Evolutionary conservation across 2,888 invertebrate species (phyloP), one percentile per base, ranked within the genome.

Genomic region (Caenorhabditis sinica): DNA sequence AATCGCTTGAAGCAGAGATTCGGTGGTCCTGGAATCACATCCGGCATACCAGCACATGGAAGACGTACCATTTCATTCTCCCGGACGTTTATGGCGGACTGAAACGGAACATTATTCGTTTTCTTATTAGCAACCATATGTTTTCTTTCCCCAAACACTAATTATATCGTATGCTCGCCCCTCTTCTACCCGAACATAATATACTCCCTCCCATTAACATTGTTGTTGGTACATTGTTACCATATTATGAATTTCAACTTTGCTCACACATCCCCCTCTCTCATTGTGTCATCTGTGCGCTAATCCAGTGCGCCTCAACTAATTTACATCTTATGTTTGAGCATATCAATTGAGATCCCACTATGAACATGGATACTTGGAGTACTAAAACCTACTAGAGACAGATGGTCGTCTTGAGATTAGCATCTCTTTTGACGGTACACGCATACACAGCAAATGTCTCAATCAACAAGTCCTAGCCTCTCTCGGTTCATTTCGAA

Each of bases 1-100:
- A 89, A 73, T 28, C 89, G 85, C 74, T 90, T 90, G 63, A 92
- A 91, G 82, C 90, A 92, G 23, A 92, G 85, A 20, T 88, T 84
- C 17, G 92, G 88, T 0, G 92, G 92, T 9, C 90, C 88, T 6
- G 91, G 91, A 9, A 91, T 84, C 9, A 91, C 90, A 84, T 91
- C 91, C 6, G 90, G 90, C 77, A 90, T 75, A 61, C 92, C 92
- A n/a, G 88, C 87, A 66, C 92, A 92, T 9, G 92, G 91, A 4
- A 92, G 68, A 23, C 92, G 84, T 25, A 91, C 90, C 15, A 92
- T 90, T 69, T 91, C 88, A 25, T 90, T 91, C 69, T 89, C 88
- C 1, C 87, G 75, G 9, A 88, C 90, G 4, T 85, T 83, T 13
- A 91, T 86, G 6, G 86, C 80, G 2, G 80, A 85, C 87, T 89